Base-by-base conservation (phyloP, 2,797 vertebrate genomes). In the Enteromius treurensis region DNA sequence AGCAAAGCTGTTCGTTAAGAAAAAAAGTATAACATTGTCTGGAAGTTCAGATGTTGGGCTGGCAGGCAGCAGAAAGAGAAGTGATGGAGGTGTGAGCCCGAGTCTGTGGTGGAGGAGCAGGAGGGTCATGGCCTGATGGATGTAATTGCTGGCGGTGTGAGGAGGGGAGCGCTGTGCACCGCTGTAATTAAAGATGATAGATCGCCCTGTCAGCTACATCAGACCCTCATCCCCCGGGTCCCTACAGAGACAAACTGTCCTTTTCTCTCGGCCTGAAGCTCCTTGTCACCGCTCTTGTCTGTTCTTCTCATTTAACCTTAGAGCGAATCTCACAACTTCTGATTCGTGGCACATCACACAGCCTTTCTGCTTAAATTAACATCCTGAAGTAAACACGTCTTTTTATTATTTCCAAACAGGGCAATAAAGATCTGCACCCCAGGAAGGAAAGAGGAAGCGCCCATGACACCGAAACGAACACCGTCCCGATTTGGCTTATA, bases 401-500 rank as follows among this genome's bases (percentile, higher is more conserved):
- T 87, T 71, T 83, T 1, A 62, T 86, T 68, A n/a, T 37, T 8
- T 74, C 49, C 65, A 37, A 58, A 64, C 86, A 99, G 98, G 91
- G 95, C 94, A 4, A 90, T 95, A 14, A 98, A 97, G 91, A 99
- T 99, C 93, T 97, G 96, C 87, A 99, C 97, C 9, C 98, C 97
- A 2, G 98, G 98, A 77, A 95, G 97, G 87, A 97, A 89, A 86
- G 97, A 99, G 34, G 96, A 98, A n/a, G 94, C 95, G 9, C 96
- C 97, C 51, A 95, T 96, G 95, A 99, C 97, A 0, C 97, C 98
- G 32, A 96, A 95, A 87, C 96, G 93, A 80, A 98, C 96, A 1
- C 97, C 97, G 3, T 95, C 97, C 23, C 97, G 97, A 83, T 99
- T 99, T 42, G 97, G 98, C 86, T 95, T 99, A 84, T 99, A 93